Percentiles rank a stretch among this genome's conserved stretches.
Conservation (phyloP, 2,888 invertebrate species). For the Crioceris asparagi region DNA sequence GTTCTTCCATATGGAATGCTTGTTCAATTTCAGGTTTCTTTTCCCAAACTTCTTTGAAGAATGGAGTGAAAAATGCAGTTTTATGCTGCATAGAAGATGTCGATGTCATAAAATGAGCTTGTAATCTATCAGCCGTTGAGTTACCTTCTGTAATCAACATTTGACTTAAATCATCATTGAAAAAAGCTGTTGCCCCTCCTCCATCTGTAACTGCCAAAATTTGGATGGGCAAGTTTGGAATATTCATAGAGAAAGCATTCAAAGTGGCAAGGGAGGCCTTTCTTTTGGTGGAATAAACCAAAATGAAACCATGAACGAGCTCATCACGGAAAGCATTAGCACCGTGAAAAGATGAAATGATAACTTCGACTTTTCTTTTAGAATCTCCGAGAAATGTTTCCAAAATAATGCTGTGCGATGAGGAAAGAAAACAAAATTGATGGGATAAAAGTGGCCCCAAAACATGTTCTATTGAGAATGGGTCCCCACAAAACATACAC, state of each 20-base stretch:
- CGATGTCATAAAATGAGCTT: constrained; percentile 87
- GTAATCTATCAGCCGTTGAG: constrained; percentile 77
- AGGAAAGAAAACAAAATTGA: constrained; percentile 75
- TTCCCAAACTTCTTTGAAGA: constrained; percentile 95
- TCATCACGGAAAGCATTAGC: constrained; percentile 87
- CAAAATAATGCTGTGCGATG: constrained; percentile 77
- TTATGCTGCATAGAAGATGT: constrained; percentile 76
- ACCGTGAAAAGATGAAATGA: constrained; percentile 89
- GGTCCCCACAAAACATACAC: constrained; percentile 95
- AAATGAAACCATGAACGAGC: constrained; percentile 87
- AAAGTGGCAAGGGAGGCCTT: constrained; percentile 89
- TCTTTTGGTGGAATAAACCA: constrained; percentile 89
- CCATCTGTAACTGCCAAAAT: constrained; percentile 88
- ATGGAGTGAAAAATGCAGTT: constrained; percentile 88
- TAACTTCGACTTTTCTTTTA: constrained; percentile 79
- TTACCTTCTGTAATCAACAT: constrained; percentile 88
- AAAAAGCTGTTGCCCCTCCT: constrained; percentile 80
- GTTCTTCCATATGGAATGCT: constrained; percentile 80
- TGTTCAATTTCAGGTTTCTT: constrained; percentile 91
- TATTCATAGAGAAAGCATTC: constrained; percentile 87
- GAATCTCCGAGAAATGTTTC: constrained; percentile 88
- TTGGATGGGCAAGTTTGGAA: constrained; percentile 86
- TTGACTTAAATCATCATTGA: constrained; percentile 81
- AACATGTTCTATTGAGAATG: constrained; percentile 81
- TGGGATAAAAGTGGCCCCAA: constrained; percentile 79